Conservation (phyloP, 1,140 invertebrate genomes). For the Sycobia sp. region DNA sequence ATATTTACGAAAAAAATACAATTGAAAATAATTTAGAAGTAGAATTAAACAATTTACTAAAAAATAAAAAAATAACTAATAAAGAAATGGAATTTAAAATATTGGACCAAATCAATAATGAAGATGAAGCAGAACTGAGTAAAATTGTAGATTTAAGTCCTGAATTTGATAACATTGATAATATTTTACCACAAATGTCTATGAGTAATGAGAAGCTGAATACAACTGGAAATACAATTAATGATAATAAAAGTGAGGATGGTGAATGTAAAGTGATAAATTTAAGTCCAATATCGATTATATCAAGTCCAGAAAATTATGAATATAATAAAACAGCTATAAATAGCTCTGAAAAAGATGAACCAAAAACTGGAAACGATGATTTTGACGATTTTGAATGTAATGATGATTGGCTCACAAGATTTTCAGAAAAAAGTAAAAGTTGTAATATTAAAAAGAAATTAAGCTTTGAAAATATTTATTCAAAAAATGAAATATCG, state of each 20-base stretch:
- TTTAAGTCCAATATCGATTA: conserved; percentile 33
- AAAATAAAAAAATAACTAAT: not conserved
- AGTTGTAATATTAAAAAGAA: not conserved
- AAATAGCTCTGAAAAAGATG: not conserved
- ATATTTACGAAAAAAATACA: not conserved
- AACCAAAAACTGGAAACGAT: conserved; percentile 14
- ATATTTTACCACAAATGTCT: too few relatives aligned
- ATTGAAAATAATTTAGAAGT: not conserved
- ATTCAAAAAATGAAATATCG: not conserved
- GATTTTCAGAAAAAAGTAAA: not conserved
- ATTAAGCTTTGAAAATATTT: not conserved
- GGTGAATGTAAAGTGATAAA: not conserved
- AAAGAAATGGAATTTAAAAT: not conserved
- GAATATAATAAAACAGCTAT: conserved; percentile 6
- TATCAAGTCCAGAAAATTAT: conserved; percentile 35
- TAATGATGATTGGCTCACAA: too few relatives aligned
- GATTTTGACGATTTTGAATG: conserved; percentile 20
- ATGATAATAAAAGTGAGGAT: not conserved
- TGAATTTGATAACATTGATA: not conserved
- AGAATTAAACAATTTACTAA: not conserved
- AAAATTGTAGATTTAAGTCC: not conserved
- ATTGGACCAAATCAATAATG: not conserved
- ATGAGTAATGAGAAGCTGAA: too few relatives aligned
- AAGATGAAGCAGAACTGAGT: conserved; percentile 16
- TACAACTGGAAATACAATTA: not conserved